Evolutionary conservation across 2,888 invertebrate species (phyloP).

Genomic region (Drymonia ruficornis): DNA sequence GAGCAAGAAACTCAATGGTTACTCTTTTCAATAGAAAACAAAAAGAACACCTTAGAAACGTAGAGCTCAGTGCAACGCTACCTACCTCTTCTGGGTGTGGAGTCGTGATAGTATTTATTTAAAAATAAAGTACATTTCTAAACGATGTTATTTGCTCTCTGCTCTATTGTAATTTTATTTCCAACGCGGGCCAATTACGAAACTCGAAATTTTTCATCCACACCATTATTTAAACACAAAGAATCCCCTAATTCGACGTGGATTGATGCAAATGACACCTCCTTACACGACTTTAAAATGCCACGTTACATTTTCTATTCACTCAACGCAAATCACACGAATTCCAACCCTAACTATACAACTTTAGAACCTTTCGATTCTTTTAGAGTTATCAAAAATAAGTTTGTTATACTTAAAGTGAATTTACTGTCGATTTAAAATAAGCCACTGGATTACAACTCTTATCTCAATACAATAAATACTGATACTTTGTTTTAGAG

Average conservation of each 20-base stretch:
- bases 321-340: not conserved
- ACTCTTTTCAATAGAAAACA: no score
- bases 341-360: conserved; percentile 4
- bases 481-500: not conserved
- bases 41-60: no score
- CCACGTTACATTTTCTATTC: not conserved
- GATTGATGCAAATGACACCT: conserved; percentile 80
- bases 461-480: conserved; percentile 6
- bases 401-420: conserved; percentile 10
- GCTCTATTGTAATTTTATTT: conserved; percentile 17
- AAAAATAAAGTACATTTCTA: not conserved
- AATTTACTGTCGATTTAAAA: not conserved
- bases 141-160: not conserved
- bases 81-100: no score
- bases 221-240: conserved; percentile 60
- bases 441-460: conserved; percentile 9
- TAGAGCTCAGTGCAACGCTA: no score
- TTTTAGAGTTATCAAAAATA: conserved; percentile 8
- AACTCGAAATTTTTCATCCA: conserved; percentile 47
- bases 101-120: not conserved
- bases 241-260: conserved; percentile 73
- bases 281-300: conserved; percentile 41
- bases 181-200: conserved; percentile 48
- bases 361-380: conserved; percentile 12
- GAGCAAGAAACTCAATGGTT: no score